phyloP scores from a whole-genome alignment of 1,140 invertebrate species.

The Tribolium castaneum region DNA sequence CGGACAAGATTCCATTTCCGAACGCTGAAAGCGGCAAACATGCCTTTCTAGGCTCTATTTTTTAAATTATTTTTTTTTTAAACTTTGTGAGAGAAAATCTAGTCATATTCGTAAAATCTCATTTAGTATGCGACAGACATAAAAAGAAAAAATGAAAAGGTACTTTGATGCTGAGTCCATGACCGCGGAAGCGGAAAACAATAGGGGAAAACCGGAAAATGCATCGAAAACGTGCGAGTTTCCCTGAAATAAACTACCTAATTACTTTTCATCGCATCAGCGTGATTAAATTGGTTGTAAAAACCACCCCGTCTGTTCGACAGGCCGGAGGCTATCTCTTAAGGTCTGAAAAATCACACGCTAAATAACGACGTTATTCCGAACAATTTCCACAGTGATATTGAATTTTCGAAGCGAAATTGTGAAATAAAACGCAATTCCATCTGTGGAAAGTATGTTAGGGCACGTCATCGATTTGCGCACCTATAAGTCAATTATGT shows the following conservation, averaged over 20 bases:
- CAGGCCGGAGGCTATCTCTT: neutral
- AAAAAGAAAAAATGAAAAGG: no score
- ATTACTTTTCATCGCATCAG: constrained; percentile 19
- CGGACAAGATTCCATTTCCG: neutral
- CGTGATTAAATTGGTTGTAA: constrained; percentile 15
- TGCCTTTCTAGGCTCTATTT: no score
- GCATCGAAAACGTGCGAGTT: neutral
- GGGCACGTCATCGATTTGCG: neutral
- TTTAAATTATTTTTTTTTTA: no score
- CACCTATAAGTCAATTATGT: constrained; percentile 29
- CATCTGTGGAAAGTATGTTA: constrained; percentile 14
- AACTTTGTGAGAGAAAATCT: no score
- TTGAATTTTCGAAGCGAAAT: constrained; percentile 17
- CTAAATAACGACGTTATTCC: constrained; percentile 27
- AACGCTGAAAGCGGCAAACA: neutral
- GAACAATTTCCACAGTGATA: constrained; percentile 29
- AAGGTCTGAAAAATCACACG: constrained; percentile 19
- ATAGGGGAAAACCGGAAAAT: neutral
- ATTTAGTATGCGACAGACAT: no score
- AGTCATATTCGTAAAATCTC: no score
- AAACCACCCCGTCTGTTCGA: neutral
- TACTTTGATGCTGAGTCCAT: no score
- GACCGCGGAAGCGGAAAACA: neutral
- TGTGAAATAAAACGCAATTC: neutral
- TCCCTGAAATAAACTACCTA: neutral